These are phyloP conservation scores for Chloroclysta siterata DNA, from an alignment of 2,888 invertebrate species.

Conservation along the genomic window DNA sequence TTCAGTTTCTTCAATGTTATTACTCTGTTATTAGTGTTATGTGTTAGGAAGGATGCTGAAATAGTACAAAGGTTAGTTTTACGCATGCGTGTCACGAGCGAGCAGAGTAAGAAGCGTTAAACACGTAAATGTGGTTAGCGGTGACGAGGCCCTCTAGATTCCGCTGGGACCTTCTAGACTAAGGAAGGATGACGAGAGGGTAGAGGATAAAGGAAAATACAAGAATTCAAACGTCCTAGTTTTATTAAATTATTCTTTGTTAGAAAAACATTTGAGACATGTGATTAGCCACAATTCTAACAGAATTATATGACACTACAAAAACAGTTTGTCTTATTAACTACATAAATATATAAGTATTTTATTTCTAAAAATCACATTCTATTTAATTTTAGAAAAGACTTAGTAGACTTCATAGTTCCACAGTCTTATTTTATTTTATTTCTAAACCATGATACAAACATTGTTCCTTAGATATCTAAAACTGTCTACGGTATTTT, in stretches of 20 bases:
- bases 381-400: neutral
- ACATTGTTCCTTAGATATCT: neutral
- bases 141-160: slow-evolving; percentile 64
- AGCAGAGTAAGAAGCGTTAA: slow-evolving; percentile 74
- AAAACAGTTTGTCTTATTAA: slow-evolving; percentile 1
- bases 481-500: neutral
- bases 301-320: neutral
- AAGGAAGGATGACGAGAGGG: slow-evolving; percentile 43
- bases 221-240: slow-evolving; percentile 10
- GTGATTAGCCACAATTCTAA: neutral
- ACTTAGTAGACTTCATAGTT: neutral
- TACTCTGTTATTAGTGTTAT: slow-evolving; percentile 64
- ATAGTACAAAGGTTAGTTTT: slow-evolving; percentile 80
- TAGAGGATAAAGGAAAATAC: slow-evolving; percentile 23
- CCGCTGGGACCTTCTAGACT: slow-evolving; percentile 46
- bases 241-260: neutral
- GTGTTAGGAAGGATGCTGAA: slow-evolving; percentile 82
- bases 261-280: neutral
- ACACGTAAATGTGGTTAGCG: slow-evolving; percentile 69
- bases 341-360: neutral
- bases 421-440: neutral
- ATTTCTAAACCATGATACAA: neutral
- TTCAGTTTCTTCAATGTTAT: slow-evolving; percentile 47
- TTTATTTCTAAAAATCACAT: neutral
- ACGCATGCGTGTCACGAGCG: slow-evolving; percentile 80